A percentile compares a stretch with the other conserved stretches of the same genome.
Conservation (phyloP, 2,113 vertebrate species). For the Poeciliopsis prolifica region DNA sequence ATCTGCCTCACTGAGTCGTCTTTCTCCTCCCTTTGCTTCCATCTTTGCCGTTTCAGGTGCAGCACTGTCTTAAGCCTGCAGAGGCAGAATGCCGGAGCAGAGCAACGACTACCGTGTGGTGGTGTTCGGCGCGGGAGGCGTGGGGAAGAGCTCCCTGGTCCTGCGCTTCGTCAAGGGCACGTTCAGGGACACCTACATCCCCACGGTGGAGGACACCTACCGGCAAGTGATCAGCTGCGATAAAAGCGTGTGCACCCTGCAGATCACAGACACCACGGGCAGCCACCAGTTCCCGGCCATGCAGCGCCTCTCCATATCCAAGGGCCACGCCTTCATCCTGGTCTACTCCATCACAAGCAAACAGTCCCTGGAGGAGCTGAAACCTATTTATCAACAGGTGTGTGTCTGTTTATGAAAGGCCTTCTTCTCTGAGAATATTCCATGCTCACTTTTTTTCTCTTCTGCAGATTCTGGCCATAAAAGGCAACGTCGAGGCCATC, state of each 20-base stretch:
- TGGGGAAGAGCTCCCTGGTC: slow-evolving; percentile 96
- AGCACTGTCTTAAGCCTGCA: slow-evolving; percentile 61
- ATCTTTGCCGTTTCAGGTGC: slow-evolving; percentile 53
- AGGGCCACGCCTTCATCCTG: slow-evolving; percentile 96
- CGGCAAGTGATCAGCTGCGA: slow-evolving; percentile 98
- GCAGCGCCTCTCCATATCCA: slow-evolving; percentile 97
- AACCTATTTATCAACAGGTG: slow-evolving; percentile 95
- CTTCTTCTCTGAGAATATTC: not conserved
- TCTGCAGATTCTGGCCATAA: slow-evolving; percentile 86
- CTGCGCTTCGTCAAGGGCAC: slow-evolving; percentile 96
- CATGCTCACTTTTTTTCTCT: not conserved
- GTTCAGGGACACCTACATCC: slow-evolving; percentile 96
- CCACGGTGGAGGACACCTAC: slow-evolving; percentile 97
- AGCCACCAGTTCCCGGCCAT: slow-evolving; percentile 98
- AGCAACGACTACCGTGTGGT: slow-evolving; percentile 97
- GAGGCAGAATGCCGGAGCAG: slow-evolving; percentile 92
- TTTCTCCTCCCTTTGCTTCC: not conserved
- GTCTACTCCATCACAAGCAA: slow-evolving; percentile 96
- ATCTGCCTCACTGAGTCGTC: slow-evolving; percentile 4
- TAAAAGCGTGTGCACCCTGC: slow-evolving; percentile 95
- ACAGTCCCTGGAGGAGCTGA: slow-evolving; percentile 96
- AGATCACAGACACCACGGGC: slow-evolving; percentile 97
- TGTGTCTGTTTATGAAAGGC: rapidly evolving
- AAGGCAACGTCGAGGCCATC: slow-evolving; percentile 91
- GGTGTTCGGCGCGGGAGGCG: slow-evolving; percentile 93